Conservation (phyloP, 2,113 vertebrate genomes). For the Alligator sinensis region DNA sequence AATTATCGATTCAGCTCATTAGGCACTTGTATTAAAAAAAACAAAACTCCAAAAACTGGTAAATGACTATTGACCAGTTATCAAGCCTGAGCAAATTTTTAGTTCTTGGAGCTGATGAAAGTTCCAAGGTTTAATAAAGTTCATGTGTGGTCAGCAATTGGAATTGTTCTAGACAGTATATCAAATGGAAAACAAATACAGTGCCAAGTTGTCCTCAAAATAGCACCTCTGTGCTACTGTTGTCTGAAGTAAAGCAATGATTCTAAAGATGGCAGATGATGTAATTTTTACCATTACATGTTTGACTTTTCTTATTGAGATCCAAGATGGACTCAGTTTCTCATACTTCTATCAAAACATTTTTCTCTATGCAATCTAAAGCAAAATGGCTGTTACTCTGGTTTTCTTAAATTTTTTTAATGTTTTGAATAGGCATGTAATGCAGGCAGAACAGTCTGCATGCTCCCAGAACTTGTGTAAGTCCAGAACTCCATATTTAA, state of each 20-base stretch:
- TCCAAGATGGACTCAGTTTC: constrained; percentile 59
- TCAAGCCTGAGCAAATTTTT: not conserved
- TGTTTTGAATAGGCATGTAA: not conserved
- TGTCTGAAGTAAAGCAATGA: constrained; percentile 67
- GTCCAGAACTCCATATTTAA: not conserved
- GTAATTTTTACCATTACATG: constrained; percentile 65
- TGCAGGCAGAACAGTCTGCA: not conserved
- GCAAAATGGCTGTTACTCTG: not conserved
- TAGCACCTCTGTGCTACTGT: constrained; percentile 51
- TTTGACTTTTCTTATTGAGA: constrained; percentile 35
- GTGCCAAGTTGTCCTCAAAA: constrained; percentile 48
- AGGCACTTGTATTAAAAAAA: not conserved
- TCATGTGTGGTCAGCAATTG: constrained; percentile 41
- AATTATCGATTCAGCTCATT: not conserved
- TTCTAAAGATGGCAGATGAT: constrained; percentile 70
- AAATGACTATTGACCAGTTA: not conserved
- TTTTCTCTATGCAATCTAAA: constrained; percentile 48
- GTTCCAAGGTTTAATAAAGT: constrained; percentile 39
- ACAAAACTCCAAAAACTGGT: no score
- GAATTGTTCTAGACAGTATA: constrained; percentile 41
- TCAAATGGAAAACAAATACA: constrained; percentile 66
- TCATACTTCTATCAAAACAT: constrained; percentile 53
- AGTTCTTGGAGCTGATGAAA: constrained; percentile 38
- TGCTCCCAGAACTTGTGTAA: not conserved
- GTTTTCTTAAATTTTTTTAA: not conserved